Evolutionary conservation across 1,140 invertebrate genomes (phyloP).

Genomic region (Drosophila cardini): DNA sequence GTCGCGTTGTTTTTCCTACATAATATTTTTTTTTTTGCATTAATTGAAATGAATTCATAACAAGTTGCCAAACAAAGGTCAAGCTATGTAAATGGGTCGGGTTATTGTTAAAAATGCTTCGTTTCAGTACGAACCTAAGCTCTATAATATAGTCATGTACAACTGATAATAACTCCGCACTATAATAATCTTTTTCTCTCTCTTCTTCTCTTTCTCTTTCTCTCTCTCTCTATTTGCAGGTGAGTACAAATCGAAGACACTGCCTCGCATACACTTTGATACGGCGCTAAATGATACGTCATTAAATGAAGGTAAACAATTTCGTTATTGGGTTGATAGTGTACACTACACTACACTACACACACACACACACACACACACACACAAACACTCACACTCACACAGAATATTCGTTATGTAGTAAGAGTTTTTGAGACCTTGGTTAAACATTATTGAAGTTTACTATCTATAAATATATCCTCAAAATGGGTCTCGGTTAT

Average conservation of each 20-base stretch:
- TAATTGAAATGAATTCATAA: conserved; percentile 81
- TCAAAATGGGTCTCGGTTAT: conserved; percentile 11
- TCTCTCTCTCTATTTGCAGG: conserved; percentile 64
- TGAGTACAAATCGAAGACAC: conserved; percentile 85
- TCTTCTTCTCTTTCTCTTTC: conserved; percentile 4
- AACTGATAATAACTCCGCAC: conserved; percentile 14
- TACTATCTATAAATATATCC: conserved; percentile 14
- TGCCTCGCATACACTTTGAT: conserved; percentile 84
- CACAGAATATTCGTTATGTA: neutral
- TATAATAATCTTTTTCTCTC: neutral
- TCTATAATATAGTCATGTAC: conserved; percentile 20
- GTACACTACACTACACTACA: neutral
- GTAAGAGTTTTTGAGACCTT: conserved; percentile 8
- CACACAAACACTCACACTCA: neutral
- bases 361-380: neutral
- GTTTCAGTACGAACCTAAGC: neutral
- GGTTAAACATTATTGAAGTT: conserved; percentile 3
- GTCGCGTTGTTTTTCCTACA: conserved; percentile 51
- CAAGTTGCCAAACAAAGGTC: conserved; percentile 63
- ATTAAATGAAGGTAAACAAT: conserved; percentile 80
- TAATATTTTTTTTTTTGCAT: conserved; percentile 48
- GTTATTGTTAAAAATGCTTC: conserved; percentile 13
- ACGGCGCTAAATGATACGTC: conserved; percentile 79
- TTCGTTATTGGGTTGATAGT: conserved; percentile 5
- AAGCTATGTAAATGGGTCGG: conserved; percentile 70